A percentile compares a stretch with the other conserved stretches of the same genome.
phyloP scores from a whole-genome alignment of 2,888 invertebrate species.

The Sisyra terminalis region DNA sequence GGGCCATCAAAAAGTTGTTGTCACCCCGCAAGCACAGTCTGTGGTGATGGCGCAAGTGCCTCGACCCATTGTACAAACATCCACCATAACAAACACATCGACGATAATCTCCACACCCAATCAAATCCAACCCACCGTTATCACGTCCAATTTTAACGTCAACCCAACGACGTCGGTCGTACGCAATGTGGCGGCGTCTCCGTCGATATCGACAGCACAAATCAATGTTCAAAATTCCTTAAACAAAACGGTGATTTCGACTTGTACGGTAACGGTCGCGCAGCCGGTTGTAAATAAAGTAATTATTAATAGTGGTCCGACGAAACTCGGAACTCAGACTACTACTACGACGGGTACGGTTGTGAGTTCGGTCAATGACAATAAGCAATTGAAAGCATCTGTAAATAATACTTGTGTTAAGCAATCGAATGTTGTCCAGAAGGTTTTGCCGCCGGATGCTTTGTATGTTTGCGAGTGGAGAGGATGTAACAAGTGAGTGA shows the following conservation, averaged over 20 bases:
- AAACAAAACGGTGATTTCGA: slow-evolving; percentile 1
- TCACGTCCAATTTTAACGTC: slow-evolving; percentile 8
- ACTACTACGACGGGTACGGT: neutral
- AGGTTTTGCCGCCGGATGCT: slow-evolving; percentile 14
- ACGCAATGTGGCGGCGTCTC: slow-evolving; percentile 1
- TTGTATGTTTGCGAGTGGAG: slow-evolving; percentile 85
- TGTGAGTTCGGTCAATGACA: neutral
- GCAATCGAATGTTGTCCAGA: slow-evolving; percentile 1
- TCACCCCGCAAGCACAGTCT: slow-evolving; percentile 50
- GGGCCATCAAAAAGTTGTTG: slow-evolving; percentile 37
- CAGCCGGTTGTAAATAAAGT: too few relatives aligned
- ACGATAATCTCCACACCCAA: slow-evolving; percentile 24
- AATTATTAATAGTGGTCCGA: neutral
- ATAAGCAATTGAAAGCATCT: neutral
- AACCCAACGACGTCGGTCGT: slow-evolving; percentile 6
- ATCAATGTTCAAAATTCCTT: neutral
- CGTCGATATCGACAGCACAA: slow-evolving; percentile 1
- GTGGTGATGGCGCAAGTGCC: slow-evolving; percentile 44
- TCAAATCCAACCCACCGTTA: slow-evolving; percentile 3
- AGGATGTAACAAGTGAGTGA: slow-evolving; percentile 55
- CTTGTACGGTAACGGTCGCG: neutral
- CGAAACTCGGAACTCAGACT: neutral
- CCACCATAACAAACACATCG: slow-evolving; percentile 27
- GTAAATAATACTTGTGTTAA: neutral
- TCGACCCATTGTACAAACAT: slow-evolving; percentile 32